Percentiles rank a stretch among this genome's conserved stretches.
phyloP scores from a whole-genome alignment of 2,113 vertebrate genomes.

The Desmodus rotundus region DNA sequence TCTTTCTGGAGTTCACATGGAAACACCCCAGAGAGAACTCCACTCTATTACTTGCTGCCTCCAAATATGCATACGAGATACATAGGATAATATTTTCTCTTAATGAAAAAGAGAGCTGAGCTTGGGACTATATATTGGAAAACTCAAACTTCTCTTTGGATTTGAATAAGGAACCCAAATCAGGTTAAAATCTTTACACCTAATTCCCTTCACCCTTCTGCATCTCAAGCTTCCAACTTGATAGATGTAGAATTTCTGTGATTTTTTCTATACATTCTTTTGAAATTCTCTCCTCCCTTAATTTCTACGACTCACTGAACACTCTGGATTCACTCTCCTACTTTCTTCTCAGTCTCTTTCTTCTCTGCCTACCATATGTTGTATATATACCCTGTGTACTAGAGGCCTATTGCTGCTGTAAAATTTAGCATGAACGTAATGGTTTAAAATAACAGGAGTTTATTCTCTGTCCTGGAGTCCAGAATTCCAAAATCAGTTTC shows the following conservation, averaged over 20 bases:
- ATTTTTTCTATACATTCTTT: neutral
- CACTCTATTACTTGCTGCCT: neutral
- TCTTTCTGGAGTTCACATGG: neutral
- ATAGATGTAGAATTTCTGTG: neutral
- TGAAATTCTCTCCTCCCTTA: neutral
- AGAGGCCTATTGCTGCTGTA: neutral
- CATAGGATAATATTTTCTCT: neutral
- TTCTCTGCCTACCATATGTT: neutral
- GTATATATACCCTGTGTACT: accelerated
- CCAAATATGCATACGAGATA: neutral
- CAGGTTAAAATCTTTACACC: neutral
- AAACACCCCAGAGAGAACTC: neutral
- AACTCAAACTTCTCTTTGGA: neutral
- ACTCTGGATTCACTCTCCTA: neutral
- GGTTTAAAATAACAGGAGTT: neutral
- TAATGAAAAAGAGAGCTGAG: neutral
- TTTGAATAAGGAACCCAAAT: neutral
- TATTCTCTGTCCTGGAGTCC: neutral
- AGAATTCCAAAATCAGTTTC: neutral
- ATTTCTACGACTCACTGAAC: neutral
- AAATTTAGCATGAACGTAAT: neutral
- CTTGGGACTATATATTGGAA: neutral
- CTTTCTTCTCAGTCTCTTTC: neutral
- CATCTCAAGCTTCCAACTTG: neutral
- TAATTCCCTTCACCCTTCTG: neutral